A percentile compares a stretch with the other conserved stretches of the same genome.
Evolutionary conservation across 2,113 vertebrate species (phyloP).

Genomic region (Mirza zaza): DNA sequence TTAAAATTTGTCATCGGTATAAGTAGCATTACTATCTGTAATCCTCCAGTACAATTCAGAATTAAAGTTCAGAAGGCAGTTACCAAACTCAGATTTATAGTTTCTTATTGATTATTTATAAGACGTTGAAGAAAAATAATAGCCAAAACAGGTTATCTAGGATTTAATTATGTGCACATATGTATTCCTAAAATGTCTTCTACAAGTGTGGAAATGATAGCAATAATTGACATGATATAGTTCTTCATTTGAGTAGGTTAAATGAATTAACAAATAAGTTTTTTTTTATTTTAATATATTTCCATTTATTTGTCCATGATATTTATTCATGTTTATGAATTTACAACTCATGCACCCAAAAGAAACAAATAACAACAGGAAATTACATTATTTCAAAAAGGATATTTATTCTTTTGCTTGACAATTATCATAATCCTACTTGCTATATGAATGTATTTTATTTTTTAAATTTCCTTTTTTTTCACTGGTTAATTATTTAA

Average conservation of each 20-base stretch:
- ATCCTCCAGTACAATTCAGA: constrained; percentile 7
- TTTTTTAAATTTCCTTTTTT: neutral
- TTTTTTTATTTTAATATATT: neutral
- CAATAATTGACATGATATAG: neutral
- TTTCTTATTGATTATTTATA: constrained; percentile 30
- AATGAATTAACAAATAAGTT: neutral
- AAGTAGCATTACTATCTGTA: constrained; percentile 47
- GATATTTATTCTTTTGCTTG: neutral
- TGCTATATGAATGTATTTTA: neutral
- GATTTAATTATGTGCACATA: neutral
- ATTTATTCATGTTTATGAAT: neutral
- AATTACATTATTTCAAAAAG: neutral
- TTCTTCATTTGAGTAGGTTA: neutral
- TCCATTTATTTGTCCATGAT: neutral
- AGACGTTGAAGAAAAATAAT: neutral
- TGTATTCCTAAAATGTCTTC: neutral
- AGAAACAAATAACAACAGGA: neutral
- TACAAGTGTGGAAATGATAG: neutral
- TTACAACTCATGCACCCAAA: neutral
- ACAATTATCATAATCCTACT: neutral
- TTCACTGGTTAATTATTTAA: neutral
- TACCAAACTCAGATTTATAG: neutral
- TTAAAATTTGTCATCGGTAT: constrained; percentile 59
- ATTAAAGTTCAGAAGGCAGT: neutral
- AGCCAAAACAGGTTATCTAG: neutral